Conservation (phyloP, 1,140 invertebrate species). For the Nylanderia fulva region DNA sequence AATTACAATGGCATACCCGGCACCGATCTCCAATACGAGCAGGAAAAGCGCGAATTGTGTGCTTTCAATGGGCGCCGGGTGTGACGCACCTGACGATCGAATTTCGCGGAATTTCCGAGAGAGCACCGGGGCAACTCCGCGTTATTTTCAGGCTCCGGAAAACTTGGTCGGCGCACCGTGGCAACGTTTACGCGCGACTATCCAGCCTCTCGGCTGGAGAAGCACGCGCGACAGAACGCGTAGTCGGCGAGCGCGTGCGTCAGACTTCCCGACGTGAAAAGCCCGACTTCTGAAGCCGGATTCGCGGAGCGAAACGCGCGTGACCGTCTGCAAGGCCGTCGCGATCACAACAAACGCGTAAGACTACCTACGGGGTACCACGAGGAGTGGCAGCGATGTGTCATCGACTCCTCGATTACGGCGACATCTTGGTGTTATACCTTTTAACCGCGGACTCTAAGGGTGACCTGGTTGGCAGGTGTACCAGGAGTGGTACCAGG, state of each 20-base stretch:
- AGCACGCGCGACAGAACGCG: neutral
- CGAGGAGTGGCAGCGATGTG: slow-evolving; percentile 66
- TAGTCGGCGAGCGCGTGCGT: slow-evolving; percentile 22
- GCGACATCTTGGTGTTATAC: slow-evolving; percentile 43
- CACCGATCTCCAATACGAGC: neutral
- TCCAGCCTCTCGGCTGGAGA: neutral
- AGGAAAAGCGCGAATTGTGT: neutral
- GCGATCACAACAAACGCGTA: slow-evolving; percentile 69
- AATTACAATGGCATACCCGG: neutral
- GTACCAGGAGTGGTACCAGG: slow-evolving; percentile 1
- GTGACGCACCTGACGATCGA: neutral
- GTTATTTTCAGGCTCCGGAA: neutral
- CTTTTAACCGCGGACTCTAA: slow-evolving; percentile 31
- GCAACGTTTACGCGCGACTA: slow-evolving; percentile 30
- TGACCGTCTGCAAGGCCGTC: slow-evolving; percentile 70
- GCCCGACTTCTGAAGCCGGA: slow-evolving; percentile 6
- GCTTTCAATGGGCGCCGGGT: neutral
- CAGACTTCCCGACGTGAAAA: slow-evolving; percentile 33
- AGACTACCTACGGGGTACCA: slow-evolving; percentile 44
- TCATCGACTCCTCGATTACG: slow-evolving; percentile 45
- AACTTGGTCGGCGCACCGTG: neutral
- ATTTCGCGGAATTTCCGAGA: neutral
- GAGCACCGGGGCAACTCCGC: neutral
- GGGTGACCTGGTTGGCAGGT: neutral
- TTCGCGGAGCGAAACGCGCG: slow-evolving; percentile 62